Base-by-base conservation (phyloP, 2,113 vertebrate genomes). In the Gnathonemus longibarbis region DNA sequence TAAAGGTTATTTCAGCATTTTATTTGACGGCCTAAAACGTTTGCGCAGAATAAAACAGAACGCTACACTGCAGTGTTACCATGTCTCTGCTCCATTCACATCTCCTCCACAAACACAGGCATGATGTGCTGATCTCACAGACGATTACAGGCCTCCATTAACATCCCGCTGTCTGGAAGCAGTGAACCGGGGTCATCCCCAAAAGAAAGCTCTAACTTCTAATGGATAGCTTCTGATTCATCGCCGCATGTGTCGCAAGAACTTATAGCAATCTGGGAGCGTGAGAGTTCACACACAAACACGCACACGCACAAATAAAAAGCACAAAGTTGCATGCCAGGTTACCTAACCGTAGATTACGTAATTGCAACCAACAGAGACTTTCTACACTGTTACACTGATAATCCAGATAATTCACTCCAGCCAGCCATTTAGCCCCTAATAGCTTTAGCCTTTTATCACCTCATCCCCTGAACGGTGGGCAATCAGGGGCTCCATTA, bases 391-490 rank as follows among this genome's bases (percentile, higher is more conserved):
- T 11, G 21, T 84, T 62, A 31, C 19, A 24, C 45, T 77, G 39
- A 46, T 90, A 87, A 90, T 70, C 42, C 46, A 84, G 56, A 70
- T 70, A 62, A 89, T 86, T 86, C 56, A 49, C 56, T 39, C 48
- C 48, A 84, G 39, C 6, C 7, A 35, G 48, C 24, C 45, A 89
- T 84, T 89, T 84, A 50, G n/a, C 15, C 3, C 3, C 45, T 90
- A 85, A 90, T 50, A 45, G 53, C 49, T 90, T 89, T 53, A 53
- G 24, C n/a, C 50, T 56, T 62, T 87, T 31, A 87, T 35, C 50
- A 52, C 17, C 49, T 56, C 50, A 39, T 31, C 19, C 27, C 8
- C 46, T 49, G 42, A 48, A 27, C 3, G 10, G 42, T n/a, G 15
- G 46, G 42, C 24, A 48, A 45, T 19, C 39, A 21, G 27, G 46